Percentiles rank a stretch among this genome's conserved stretches.
Evolutionary conservation across 2,888 invertebrate species (phyloP).

Genomic region (Nomada flava): DNA sequence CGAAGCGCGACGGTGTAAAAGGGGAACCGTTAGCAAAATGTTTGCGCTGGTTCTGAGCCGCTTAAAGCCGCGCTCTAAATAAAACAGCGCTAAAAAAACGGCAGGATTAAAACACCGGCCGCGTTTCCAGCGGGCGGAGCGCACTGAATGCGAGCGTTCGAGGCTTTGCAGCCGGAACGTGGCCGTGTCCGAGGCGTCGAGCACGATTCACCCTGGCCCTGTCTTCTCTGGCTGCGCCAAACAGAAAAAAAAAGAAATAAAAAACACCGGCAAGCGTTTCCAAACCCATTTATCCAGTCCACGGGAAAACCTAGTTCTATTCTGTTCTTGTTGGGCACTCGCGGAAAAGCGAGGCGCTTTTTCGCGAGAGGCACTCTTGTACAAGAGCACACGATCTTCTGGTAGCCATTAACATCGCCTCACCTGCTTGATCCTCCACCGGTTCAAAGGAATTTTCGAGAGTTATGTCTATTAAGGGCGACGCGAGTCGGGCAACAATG

Average conservation of each 20-base stretch:
- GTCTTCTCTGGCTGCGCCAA: slow-evolving; percentile 12
- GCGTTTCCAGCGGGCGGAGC: slow-evolving; percentile 26
- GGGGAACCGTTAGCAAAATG: slow-evolving; percentile 52
- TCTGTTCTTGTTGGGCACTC: slow-evolving; percentile 4
- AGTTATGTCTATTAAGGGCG: slow-evolving; percentile 61
- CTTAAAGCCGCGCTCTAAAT: slow-evolving; percentile 60
- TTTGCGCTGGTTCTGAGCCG: slow-evolving; percentile 48
- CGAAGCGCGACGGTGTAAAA: slow-evolving; percentile 33
- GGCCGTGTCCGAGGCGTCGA: slow-evolving; percentile 59
- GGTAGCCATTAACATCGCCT: slow-evolving; percentile 48
- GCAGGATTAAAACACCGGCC: slow-evolving; percentile 52
- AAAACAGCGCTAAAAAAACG: slow-evolving; percentile 53
- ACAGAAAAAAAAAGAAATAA: background rate
- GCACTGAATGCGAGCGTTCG: slow-evolving; percentile 37
- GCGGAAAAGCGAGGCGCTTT: background rate
- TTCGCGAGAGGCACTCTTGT: background rate
- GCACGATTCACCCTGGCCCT: slow-evolving; percentile 49
- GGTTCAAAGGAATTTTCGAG: slow-evolving; percentile 43
- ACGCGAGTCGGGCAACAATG: slow-evolving; percentile 57
- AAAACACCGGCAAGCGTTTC: slow-evolving; percentile 52
- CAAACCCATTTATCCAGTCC: slow-evolving; percentile 52
- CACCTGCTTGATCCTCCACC: slow-evolving; percentile 3
- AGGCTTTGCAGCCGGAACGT: slow-evolving; percentile 47
- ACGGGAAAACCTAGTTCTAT: slow-evolving; percentile 19
- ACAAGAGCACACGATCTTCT: slow-evolving; percentile 5